Evolutionary conservation across 2,888 invertebrate genomes (phyloP).

Genomic region (Melikaiella ostensackeni): DNA sequence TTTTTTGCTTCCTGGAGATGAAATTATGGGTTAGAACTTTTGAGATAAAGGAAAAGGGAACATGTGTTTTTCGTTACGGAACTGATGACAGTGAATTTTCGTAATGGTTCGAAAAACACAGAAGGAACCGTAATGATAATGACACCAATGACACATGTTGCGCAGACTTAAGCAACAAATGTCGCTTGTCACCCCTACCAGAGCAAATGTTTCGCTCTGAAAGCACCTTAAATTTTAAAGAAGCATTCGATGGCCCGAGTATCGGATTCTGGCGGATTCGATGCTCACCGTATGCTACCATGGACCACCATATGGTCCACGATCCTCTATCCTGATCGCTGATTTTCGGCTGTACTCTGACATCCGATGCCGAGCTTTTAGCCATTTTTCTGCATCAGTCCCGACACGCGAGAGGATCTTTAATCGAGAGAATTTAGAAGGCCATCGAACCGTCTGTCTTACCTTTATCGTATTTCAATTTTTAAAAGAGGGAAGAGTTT

Average conservation of each 20-base stretch:
- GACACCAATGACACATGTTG: constrained; percentile 34
- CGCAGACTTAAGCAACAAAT: constrained; percentile 43
- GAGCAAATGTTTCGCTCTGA: constrained; percentile 49
- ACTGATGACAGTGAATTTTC: constrained; percentile 21
- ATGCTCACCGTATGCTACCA: constrained; percentile 67
- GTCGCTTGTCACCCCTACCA: constrained; percentile 42
- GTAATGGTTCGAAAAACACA: background rate
- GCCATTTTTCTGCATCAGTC: constrained; percentile 52
- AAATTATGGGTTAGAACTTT: background rate
- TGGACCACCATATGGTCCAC: constrained; percentile 71
- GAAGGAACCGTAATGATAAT: background rate
- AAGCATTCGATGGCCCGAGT: constrained; percentile 48
- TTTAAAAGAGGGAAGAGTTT: background rate
- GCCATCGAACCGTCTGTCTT: background rate
- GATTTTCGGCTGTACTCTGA: constrained; percentile 48
- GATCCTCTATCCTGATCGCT: constrained; percentile 54
- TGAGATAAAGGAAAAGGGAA: background rate
- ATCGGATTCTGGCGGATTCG: constrained; percentile 53
- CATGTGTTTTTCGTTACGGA: constrained; percentile 19
- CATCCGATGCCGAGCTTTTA: constrained; percentile 63
- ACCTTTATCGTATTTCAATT: background rate
- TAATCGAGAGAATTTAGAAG: constrained; percentile 34
- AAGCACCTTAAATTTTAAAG: constrained; percentile 42
- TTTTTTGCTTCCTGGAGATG: too few relatives aligned
- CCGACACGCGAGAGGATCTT: constrained; percentile 28